Evolutionary conservation across 2,113 vertebrate species (phyloP).

Genomic region (Zosterops borbonicus): DNA sequence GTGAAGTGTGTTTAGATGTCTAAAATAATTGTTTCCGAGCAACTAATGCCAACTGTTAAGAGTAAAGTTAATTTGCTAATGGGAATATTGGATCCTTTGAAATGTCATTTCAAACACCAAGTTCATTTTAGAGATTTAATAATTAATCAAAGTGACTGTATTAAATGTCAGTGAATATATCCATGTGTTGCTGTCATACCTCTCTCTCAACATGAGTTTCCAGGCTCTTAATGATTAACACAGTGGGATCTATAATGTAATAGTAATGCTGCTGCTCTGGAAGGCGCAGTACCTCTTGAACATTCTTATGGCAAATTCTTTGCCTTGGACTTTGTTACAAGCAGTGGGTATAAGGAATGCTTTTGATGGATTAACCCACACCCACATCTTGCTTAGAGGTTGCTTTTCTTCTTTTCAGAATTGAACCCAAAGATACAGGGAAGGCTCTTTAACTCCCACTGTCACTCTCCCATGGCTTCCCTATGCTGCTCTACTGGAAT

Average conservation of each 20-base stretch:
- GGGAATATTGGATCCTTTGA: constrained; percentile 26
- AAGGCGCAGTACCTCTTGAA: neutral
- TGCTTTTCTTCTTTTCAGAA: neutral
- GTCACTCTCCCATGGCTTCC: neutral
- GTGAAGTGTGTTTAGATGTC: neutral
- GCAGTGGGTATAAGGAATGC: neutral
- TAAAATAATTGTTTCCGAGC: constrained; percentile 38
- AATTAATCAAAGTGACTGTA: constrained; percentile 59
- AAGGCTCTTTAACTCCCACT: neutral
- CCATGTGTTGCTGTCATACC: neutral
- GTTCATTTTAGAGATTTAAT: constrained; percentile 46
- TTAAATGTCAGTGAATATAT: constrained; percentile 40
- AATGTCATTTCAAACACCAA: constrained; percentile 42
- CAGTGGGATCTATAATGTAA: neutral
- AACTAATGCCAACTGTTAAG: constrained; percentile 6
- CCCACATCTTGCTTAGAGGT: neutral
- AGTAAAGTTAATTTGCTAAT: constrained; percentile 59
- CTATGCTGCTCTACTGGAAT: neutral
- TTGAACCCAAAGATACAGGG: neutral
- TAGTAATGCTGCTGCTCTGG: neutral
- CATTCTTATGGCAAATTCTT: neutral
- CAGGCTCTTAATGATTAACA: constrained; percentile 11
- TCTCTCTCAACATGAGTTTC: constrained; percentile 11
- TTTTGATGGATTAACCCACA: neutral
- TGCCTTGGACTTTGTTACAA: neutral